phyloP scores from a whole-genome alignment of 2,797 vertebrate species.

The Eupleurogrammus muticus region DNA sequence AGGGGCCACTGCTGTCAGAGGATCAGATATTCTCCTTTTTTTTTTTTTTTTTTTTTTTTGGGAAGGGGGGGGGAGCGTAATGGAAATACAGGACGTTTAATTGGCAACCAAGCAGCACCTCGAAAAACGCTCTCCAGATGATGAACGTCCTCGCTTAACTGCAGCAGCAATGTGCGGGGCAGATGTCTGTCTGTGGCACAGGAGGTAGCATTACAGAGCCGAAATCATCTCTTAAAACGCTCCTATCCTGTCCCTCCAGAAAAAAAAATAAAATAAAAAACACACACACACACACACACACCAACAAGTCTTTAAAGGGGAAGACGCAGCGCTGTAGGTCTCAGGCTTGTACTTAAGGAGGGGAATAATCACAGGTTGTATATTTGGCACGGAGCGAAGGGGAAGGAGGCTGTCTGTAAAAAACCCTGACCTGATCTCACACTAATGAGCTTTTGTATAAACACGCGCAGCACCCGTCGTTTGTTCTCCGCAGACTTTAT shows the following conservation, averaged over 20 bases:
- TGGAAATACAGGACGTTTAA: constrained; percentile 55
- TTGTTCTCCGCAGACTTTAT: constrained; percentile 57
- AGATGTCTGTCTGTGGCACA: constrained; percentile 80
- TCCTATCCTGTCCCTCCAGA: constrained; percentile 43
- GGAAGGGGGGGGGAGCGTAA: constrained; percentile 2
- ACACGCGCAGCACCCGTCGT: constrained; percentile 35
- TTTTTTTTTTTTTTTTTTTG: no score
- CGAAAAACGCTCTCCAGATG: constrained; percentile 52
- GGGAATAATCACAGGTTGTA: constrained; percentile 69
- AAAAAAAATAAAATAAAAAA: constrained; percentile 74
- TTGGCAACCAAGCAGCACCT: constrained; percentile 39
- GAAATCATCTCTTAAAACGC: constrained; percentile 62
- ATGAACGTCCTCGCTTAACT: constrained; percentile 53
- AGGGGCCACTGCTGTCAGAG: not conserved
- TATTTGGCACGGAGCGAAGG: constrained; percentile 43
- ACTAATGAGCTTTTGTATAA: constrained; percentile 65
- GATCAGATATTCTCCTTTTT: constrained; percentile 26
- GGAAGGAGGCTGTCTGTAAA: constrained; percentile 48
- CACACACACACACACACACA: no score
- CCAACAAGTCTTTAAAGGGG: constrained; percentile 53
- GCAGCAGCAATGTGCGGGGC: constrained; percentile 79
- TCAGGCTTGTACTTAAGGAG: constrained; percentile 51
- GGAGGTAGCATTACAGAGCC: constrained; percentile 46
- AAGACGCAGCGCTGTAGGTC: constrained; percentile 62
- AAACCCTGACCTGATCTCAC: constrained; percentile 54